Percentiles rank a stretch among this genome's conserved stretches.
phyloP scores from a whole-genome alignment of 2,797 vertebrate species.

The Poliocrania exsul region DNA sequence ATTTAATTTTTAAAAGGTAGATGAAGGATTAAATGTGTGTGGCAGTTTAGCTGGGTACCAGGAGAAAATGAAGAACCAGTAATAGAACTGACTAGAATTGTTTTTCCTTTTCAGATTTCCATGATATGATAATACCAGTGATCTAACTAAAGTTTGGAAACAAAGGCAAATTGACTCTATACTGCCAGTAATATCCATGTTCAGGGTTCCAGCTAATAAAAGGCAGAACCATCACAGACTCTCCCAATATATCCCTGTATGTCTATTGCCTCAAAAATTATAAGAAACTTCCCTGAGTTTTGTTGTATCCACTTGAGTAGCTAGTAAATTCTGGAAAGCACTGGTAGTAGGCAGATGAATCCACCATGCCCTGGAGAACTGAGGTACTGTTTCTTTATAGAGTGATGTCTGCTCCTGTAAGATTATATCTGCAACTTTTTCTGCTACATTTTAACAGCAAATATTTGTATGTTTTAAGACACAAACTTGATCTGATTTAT shows the following conservation, averaged over 20 bases:
- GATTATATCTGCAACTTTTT: background rate
- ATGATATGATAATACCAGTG: background rate
- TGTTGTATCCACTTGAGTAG: background rate
- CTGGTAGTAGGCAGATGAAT: background rate
- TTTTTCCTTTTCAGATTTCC: background rate
- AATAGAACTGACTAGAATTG: background rate
- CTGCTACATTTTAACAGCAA: background rate
- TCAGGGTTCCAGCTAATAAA: background rate
- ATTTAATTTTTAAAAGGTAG: background rate
- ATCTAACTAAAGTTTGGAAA: background rate
- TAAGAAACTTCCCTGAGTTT: background rate
- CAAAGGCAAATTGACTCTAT: background rate
- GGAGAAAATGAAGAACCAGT: background rate
- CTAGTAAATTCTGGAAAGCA: background rate
- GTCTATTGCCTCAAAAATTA: background rate
- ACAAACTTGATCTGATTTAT: slow-evolving; percentile 13
- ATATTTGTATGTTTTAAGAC: background rate
- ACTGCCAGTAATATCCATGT: background rate
- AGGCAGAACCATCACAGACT: background rate
- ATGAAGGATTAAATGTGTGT: background rate
- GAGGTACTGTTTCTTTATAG: background rate
- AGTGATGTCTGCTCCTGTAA: background rate
- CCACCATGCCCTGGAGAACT: background rate
- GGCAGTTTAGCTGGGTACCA: background rate
- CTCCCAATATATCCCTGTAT: background rate